Evolutionary conservation across 2,797 vertebrate genomes (phyloP).

Genomic region (Gymnodraco acuticeps): DNA sequence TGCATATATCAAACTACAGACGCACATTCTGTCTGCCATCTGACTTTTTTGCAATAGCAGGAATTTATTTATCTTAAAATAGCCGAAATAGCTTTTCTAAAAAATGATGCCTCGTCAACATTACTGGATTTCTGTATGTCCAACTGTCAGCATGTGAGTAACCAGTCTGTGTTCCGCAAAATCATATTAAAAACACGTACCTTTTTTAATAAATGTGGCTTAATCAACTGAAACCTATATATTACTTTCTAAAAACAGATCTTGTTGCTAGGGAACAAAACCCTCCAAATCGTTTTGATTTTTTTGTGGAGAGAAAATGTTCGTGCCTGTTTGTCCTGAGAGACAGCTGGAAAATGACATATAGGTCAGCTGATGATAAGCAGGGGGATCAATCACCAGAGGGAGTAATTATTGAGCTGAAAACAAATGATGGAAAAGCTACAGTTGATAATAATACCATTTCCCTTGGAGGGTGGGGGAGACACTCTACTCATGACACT

Average conservation of each 20-base stretch:
- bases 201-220: constrained; percentile 23
- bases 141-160: background rate
- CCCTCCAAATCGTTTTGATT: constrained; percentile 41
- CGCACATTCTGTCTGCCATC: constrained; percentile 21
- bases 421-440: constrained; percentile 80
- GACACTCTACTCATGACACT: constrained; percentile 13
- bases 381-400: constrained; percentile 69
- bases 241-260: constrained; percentile 57
- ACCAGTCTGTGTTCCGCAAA: constrained; percentile 11
- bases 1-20: constrained; percentile 27
- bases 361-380: constrained; percentile 54
- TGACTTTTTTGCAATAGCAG: constrained; percentile 21
- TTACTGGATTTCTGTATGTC: background rate
- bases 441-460: constrained; percentile 64
- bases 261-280: constrained; percentile 77
- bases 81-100: constrained; percentile 3
- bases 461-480: constrained; percentile 29
- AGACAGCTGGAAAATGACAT: constrained; percentile 56
- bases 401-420: constrained; percentile 82
- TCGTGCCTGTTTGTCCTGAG: constrained; percentile 57
- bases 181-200: constrained; percentile 5
- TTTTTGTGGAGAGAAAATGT: constrained; percentile 30
- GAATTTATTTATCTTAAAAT: constrained; percentile 52
- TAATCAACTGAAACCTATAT: constrained; percentile 40
- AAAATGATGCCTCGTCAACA: background rate